Evolutionary conservation across 2,113 vertebrate species (phyloP).

Genomic region (Rhea pennata): DNA sequence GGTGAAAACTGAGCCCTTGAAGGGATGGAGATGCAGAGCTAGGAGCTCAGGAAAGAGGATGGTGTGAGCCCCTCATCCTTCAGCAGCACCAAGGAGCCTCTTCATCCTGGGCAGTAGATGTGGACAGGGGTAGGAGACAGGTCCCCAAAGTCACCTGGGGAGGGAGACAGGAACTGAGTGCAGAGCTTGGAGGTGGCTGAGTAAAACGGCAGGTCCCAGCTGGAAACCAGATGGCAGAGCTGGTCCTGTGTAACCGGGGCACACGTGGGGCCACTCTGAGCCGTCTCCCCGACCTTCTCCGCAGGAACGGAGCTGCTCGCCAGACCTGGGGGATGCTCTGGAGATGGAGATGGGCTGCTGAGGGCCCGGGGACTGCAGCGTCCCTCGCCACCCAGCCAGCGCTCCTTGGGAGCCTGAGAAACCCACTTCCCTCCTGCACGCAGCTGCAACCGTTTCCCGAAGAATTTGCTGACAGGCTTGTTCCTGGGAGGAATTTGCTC

Average conservation of each 20-base stretch:
- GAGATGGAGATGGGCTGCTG: not conserved
- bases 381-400: fast-evolving
- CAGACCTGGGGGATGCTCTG: not conserved
- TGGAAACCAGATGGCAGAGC: no score
- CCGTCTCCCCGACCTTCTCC: no score
- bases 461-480: constrained; percentile 45
- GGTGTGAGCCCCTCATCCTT: not conserved
- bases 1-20: not conserved
- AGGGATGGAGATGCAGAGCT: not conserved
- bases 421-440: not conserved
- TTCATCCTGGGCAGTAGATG: no score
- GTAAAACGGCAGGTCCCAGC: no score
- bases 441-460: constrained; percentile 27
- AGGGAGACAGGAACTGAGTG: not conserved
- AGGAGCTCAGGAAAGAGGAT: not conserved
- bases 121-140: not conserved
- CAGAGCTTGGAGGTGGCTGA: no score
- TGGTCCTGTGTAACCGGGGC: no score
- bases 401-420: not conserved
- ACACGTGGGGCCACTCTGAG: no score
- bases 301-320: not conserved
- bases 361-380: not conserved
- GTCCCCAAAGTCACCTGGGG: not conserved
- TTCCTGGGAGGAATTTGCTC: constrained; percentile 26
- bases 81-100: not conserved